Percentiles rank a stretch among this genome's conserved stretches.
phyloP scores from a whole-genome alignment of 2,888 invertebrate species.

The Torymus texanus region DNA sequence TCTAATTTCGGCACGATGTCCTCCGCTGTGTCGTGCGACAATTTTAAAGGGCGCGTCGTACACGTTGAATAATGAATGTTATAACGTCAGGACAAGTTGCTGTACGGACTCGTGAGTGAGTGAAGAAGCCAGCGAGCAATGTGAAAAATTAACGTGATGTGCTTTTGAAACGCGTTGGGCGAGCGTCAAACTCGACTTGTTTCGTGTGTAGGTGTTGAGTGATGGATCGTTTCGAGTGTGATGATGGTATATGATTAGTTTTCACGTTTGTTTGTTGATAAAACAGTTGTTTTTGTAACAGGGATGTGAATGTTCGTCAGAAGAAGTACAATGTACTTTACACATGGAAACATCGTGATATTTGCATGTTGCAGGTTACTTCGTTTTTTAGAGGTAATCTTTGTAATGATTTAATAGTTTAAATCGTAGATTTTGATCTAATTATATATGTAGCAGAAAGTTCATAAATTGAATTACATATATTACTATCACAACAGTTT shows the following conservation, averaged over 20 bases:
- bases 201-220: background rate
- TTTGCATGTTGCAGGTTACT: too few relatives aligned
- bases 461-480: too few relatives aligned
- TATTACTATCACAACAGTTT: too few relatives aligned
- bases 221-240: conserved; percentile 16
- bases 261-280: conserved; percentile 5
- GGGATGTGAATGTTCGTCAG: too few relatives aligned
- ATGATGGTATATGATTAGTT: background rate
- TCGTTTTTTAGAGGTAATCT: too few relatives aligned
- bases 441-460: too few relatives aligned
- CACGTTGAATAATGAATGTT: conserved; percentile 68
- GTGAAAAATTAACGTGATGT: background rate
- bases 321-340: too few relatives aligned
- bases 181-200: conserved; percentile 24
- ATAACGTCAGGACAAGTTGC: conserved; percentile 65
- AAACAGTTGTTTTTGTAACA: background rate
- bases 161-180: conserved; percentile 22
- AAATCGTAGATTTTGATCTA: too few relatives aligned
- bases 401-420: too few relatives aligned
- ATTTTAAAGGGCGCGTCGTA: conserved; percentile 57
- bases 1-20: conserved; percentile 49
- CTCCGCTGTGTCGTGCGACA: conserved; percentile 36
- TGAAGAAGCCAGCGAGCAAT: background rate
- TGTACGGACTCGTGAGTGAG: conserved; percentile 58
- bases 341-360: too few relatives aligned